Evolutionary conservation across 2,888 invertebrate genomes (phyloP).

Genomic region (Cheilosia impressa): DNA sequence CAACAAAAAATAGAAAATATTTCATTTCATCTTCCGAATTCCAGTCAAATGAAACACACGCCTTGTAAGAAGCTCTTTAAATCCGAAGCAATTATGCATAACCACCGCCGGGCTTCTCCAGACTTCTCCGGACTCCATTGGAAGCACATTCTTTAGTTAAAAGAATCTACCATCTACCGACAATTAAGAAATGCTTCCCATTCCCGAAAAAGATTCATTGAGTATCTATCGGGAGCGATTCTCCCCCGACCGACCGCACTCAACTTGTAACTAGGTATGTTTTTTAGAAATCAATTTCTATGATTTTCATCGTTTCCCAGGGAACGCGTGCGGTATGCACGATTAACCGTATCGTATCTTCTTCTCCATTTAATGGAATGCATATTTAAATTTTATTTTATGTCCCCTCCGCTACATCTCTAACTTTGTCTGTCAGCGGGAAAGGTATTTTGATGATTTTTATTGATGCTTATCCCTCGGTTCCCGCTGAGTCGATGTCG

Average conservation of each 20-base stretch:
- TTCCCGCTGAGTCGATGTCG: constrained; percentile 15
- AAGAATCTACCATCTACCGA: constrained; percentile 30
- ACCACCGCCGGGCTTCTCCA: not conserved
- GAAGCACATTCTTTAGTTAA: constrained; percentile 43
- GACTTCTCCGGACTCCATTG: constrained; percentile 26
- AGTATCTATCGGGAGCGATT: constrained; percentile 7
- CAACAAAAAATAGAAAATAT: not conserved
- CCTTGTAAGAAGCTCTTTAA: constrained; percentile 23
- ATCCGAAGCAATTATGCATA: constrained; percentile 12
- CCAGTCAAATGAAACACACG: constrained; percentile 36
- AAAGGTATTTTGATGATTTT: constrained; percentile 65
- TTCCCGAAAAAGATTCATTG: constrained; percentile 59
- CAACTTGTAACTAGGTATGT: constrained; percentile 21
- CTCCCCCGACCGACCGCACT: constrained; percentile 3
- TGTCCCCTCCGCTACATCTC: constrained; percentile 4
- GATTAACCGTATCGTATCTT: constrained; percentile 59
- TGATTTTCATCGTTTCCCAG: constrained; percentile 50
- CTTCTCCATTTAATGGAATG: constrained; percentile 58
- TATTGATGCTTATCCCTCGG: constrained; percentile 49
- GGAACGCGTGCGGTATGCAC: constrained; percentile 59
- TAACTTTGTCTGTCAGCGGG: constrained; percentile 18
- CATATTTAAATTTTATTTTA: constrained; percentile 62
- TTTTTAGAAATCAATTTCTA: constrained; percentile 64
- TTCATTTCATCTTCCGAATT: constrained; percentile 1
- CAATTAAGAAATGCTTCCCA: constrained; percentile 53